These are phyloP conservation scores for Mythimna ferrago DNA, from an alignment of 2,888 invertebrate species.

Conservation along the genomic window DNA sequence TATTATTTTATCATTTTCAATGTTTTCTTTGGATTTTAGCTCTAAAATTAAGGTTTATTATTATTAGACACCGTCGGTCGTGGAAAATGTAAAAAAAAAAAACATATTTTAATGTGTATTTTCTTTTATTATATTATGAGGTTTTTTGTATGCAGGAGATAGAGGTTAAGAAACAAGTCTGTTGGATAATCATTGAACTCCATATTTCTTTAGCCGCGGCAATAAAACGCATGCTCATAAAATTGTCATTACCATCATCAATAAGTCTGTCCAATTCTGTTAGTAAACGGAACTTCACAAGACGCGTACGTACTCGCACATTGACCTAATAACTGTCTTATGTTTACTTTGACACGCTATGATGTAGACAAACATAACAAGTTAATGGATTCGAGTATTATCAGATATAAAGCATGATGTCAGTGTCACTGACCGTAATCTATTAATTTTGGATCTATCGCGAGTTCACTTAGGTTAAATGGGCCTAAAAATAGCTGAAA, in stretches of 20 bases:
- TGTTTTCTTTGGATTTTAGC: too few relatives aligned
- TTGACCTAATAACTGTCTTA: slow-evolving; percentile 52
- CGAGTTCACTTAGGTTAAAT: slow-evolving; percentile 36
- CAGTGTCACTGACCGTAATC: slow-evolving; percentile 45
- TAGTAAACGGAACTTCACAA: slow-evolving; percentile 46
- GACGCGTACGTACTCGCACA: slow-evolving; percentile 40
- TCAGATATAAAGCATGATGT: slow-evolving; percentile 48
- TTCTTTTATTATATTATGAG: too few relatives aligned
- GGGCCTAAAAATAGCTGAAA: slow-evolving; percentile 28
- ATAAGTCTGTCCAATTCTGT: slow-evolving; percentile 33
- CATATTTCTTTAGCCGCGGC: slow-evolving; percentile 20
- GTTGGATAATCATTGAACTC: slow-evolving; percentile 6
- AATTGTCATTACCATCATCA: slow-evolving; percentile 31
- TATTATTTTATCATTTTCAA: too few relatives aligned
- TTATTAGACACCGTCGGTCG: too few relatives aligned
- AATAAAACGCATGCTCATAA: slow-evolving; percentile 41
- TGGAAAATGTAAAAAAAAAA: too few relatives aligned
- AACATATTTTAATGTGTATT: too few relatives aligned
- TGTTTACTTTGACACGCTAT: slow-evolving; percentile 51
- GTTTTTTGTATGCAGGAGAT: too few relatives aligned
- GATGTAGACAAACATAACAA: slow-evolving; percentile 52
- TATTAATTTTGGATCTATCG: slow-evolving; percentile 35
- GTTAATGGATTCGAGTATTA: slow-evolving; percentile 41
- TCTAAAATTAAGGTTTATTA: too few relatives aligned
- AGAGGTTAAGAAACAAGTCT: neutral